Base-by-base conservation (phyloP, 64 coral and sea anemone species). In the Stichodactyla helianthus region DNA sequence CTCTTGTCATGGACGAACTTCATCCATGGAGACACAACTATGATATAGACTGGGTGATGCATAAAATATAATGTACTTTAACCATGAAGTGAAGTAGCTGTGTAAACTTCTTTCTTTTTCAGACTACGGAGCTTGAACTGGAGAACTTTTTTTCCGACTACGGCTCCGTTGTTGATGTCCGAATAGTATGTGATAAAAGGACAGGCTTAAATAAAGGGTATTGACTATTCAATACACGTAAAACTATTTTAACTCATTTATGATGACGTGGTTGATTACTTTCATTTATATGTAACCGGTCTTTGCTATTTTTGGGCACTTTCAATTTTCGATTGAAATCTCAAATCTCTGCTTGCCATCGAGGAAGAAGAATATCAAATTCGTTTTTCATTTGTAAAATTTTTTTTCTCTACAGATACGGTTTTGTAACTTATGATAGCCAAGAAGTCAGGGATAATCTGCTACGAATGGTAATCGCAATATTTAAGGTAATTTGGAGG, bases 171-270 rank as follows among this genome's bases (percentile, higher is more conserved):
- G n/a, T 80, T 0, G 93, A 94, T 52, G 93, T 94, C 0, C 27
- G 93, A 22, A 94, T 94, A 7, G 93, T 94, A 0, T 90, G 88
- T 19, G 93, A 94, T 54, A 50, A 87, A 10, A 84, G 82, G 64
- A 94, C 93, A 2, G 93, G 93, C 2, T 23, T 79, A 14, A 90
- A 86, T 6, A 94, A 94, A 86, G 93, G 93, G 93, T 94, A 85
- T 81, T 44, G 1, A 44, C 35, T 44, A 44, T 44, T 44, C 35
- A 44, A 44, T 3, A 44, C 35, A 44, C 35, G 35, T 44, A 44
- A 44, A 44, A 44, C 35, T 44, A 44, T 44, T 1, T 44, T 44
- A 44, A 44, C 35, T 44, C 35, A 44, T 44, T 44, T 44, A 44
- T 44, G 35, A 44, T 44, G 35, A 2, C 35, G 35, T 44, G 35